phyloP scores from a whole-genome alignment of 1,140 invertebrate genomes.

The Penaeus chinensis region DNA sequence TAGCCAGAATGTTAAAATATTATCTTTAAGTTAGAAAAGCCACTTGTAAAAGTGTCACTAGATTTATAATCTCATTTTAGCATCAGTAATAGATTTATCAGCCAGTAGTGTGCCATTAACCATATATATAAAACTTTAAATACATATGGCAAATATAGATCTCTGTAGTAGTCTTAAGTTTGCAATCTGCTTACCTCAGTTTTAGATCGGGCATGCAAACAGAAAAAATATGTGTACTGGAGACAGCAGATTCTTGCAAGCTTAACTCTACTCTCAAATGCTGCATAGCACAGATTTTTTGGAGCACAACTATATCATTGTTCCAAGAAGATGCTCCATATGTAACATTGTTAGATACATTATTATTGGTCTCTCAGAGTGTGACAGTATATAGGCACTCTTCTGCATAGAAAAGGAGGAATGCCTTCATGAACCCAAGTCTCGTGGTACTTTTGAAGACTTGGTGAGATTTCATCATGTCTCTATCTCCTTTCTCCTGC shows the following conservation, averaged over 20 bases:
- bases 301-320: too few relatives aligned
- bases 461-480: not conserved
- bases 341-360: too few relatives aligned
- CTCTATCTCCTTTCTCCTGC: slow-evolving; percentile 38
- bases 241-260: not conserved
- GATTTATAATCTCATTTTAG: not conserved
- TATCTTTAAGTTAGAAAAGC: too few relatives aligned
- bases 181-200: not conserved
- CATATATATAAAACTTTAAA: not conserved
- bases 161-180: slow-evolving; percentile 19
- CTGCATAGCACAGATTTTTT: too few relatives aligned
- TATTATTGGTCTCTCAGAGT: too few relatives aligned
- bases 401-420: not conserved
- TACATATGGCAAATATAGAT: not conserved
- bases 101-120: not conserved
- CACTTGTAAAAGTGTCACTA: too few relatives aligned
- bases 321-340: too few relatives aligned
- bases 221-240: not conserved
- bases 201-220: not conserved
- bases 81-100: not conserved
- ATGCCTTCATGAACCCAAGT: not conserved
- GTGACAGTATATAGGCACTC: too few relatives aligned
- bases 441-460: not conserved
- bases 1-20: too few relatives aligned
- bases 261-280: not conserved